Evolutionary conservation across 2,113 vertebrate species (phyloP), one percentile per base, ranked within the genome.

Genomic region (Sinocyclocheilus maitianheensis): DNA sequence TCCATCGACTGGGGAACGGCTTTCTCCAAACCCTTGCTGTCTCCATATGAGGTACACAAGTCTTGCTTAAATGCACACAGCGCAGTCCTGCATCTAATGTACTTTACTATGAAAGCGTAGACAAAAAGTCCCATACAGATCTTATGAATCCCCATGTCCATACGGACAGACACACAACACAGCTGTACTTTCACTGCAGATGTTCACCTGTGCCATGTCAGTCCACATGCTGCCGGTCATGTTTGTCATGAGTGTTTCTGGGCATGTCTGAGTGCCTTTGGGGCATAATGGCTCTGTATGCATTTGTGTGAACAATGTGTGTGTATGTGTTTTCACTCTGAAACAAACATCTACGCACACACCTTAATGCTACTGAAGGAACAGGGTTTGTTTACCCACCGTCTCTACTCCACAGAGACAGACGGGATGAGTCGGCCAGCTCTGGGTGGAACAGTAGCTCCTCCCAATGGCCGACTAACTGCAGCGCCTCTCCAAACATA

Each of bases 1-100:
- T 99, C 98, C 81, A 99, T 99, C 0, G 98, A 99, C 83, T 99
- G 98, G 98, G 98, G 98, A 81, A 92, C 95, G 51, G 97, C 97
- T 81, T 99, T 99, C 90, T 90, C 95, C 88, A 99, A 96, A 86
- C 98, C 98, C 0, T 93, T 99, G 90, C 95, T 99, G 89, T 98
- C 98, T n/a, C 97, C 98, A 0, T 99, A 99, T 0, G 98, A 99
- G 98, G 98, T 99, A 94, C 93, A 84, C 12, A 2, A 85, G 37
- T 34, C 76, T 83, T 87, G 12, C 58, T 77, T 6, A 51, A 37
- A 51, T 77, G 12, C 43, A 79, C 48, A 81, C 69, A 34, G 37
- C 79, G 34, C 22, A 22, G 5, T 63, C 75, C 40, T 55, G 26
- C 22, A 81, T 69, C 55, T n/a, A 43, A 86, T 48, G 48, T 84